Percentiles rank a stretch among this genome's conserved stretches.
Evolutionary conservation across 2,113 vertebrate genomes (phyloP).

Genomic region (Mus musculus): DNA sequence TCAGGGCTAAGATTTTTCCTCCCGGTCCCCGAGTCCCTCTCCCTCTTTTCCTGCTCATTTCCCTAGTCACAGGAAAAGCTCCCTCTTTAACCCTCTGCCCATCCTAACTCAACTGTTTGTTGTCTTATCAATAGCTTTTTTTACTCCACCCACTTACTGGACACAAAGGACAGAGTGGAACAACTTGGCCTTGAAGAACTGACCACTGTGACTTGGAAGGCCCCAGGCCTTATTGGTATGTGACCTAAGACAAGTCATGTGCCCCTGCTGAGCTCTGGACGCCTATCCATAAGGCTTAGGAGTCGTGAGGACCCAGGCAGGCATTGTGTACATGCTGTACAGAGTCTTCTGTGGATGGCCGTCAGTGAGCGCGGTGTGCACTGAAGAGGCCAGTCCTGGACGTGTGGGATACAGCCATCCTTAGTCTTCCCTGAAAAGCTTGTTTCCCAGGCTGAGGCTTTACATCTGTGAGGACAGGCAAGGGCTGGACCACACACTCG

Average conservation of each 20-base stretch:
- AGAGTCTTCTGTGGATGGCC: not conserved
- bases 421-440: not conserved
- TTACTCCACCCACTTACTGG: not conserved
- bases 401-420: not conserved
- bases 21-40: no score
- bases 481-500: not conserved
- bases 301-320: not conserved
- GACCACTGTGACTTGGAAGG: not conserved
- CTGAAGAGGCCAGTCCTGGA: not conserved
- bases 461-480: not conserved
- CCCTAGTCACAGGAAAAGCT: not conserved
- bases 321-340: not conserved
- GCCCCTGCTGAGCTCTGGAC: not conserved
- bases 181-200: not conserved
- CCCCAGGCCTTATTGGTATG: not conserved
- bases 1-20: not conserved
- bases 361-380: not conserved
- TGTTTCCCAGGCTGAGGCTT: not conserved
- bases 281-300: not conserved
- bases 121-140: not conserved
- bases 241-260: not conserved
- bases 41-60: not conserved
- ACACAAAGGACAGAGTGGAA: not conserved
- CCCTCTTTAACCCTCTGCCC: not conserved
- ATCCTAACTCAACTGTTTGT: not conserved